Base-by-base conservation (phyloP, 2,797 vertebrate species). In the Pseudopleuronectes americanus region DNA sequence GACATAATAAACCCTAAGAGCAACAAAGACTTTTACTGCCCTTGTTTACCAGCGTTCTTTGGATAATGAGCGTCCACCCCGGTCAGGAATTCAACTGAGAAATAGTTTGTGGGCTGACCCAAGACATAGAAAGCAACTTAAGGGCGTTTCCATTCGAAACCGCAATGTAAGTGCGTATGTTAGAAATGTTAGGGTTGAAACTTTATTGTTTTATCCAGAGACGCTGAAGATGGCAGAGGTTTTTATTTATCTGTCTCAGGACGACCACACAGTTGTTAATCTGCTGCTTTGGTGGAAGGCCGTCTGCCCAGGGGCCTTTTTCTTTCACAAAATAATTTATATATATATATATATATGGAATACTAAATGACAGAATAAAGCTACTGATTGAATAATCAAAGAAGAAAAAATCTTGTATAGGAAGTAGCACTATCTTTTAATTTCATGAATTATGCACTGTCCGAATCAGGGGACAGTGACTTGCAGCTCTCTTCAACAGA, bases 1-100 rank as follows among this genome's bases (percentile, higher is more conserved):
- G 65, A 43, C 52, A 31, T 56, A 26, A 51, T 14, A 55, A 48
- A 72, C 54, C 2, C 31, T 49, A 52, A 53, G 26, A 26, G 43
- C 38, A 69, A 76, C 74, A 60, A 54, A 36, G 55, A 71, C 67
- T 71, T 68, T 57, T 26, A 8, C 47, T 78, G 48, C 33, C 56
- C 67, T 83, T 90, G 90, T 90, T 89, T 85, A 67, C 72, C 9
- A 55, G 28, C 84, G 86, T 92, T 91, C 85, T 66, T 67, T 16
- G 4, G 19, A 8, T 84, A 87, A 89, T 87, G 64, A 70, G 59
- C 67, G 48, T 36, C 26, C 62, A 68, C 24, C 57, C 6, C 36
- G 3, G 57, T 60, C 84, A 80, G 80, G 77, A 73, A 74, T 74
- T 81, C 59, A 48, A n/a, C 58, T 64, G 61, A 78, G 62, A 71